phyloP scores from a whole-genome alignment of 1,140 invertebrate species.

The Drosophila yakuba region DNA sequence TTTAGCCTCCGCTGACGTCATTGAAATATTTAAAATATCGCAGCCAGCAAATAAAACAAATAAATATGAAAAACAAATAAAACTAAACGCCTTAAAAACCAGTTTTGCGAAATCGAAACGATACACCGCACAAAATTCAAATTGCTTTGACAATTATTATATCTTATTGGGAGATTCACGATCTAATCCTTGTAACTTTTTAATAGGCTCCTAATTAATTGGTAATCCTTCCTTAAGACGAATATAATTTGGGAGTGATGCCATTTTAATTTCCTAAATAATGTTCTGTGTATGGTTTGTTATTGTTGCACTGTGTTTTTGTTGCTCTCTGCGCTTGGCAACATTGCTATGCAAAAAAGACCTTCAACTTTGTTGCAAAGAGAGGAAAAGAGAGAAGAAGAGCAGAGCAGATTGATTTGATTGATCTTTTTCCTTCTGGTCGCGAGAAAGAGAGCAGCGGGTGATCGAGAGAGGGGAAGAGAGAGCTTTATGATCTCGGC shows the following conservation, averaged over 20 bases:
- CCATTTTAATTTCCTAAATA: neutral
- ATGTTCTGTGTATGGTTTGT: constrained; percentile 13
- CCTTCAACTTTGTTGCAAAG: constrained; percentile 66
- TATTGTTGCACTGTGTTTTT: constrained; percentile 24
- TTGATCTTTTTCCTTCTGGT: constrained; percentile 21
- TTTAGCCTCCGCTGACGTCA: constrained; percentile 38
- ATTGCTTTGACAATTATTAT: too few relatives aligned
- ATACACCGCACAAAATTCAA: constrained; percentile 13
- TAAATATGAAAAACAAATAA: constrained; percentile 44
- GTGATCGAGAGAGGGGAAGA: constrained; percentile 2
- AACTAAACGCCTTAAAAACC: constrained; percentile 41
- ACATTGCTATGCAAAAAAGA: constrained; percentile 67
- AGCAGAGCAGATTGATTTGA: constrained; percentile 22
- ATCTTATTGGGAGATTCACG: too few relatives aligned
- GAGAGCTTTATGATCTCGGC: constrained; percentile 32
- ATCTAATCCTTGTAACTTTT: too few relatives aligned
- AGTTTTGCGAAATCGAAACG: constrained; percentile 32
- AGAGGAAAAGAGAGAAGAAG: constrained; percentile 13
- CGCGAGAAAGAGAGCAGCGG: constrained; percentile 3
- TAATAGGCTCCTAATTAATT: too few relatives aligned
- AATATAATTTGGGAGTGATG: neutral
- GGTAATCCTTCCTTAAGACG: neutral
- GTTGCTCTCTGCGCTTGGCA: constrained; percentile 35
- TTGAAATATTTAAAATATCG: constrained; percentile 45
- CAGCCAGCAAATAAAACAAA: constrained; percentile 36